Evolutionary conservation across 1,140 invertebrate genomes (phyloP).

Genomic region (Lamellibrachia luymesi): DNA sequence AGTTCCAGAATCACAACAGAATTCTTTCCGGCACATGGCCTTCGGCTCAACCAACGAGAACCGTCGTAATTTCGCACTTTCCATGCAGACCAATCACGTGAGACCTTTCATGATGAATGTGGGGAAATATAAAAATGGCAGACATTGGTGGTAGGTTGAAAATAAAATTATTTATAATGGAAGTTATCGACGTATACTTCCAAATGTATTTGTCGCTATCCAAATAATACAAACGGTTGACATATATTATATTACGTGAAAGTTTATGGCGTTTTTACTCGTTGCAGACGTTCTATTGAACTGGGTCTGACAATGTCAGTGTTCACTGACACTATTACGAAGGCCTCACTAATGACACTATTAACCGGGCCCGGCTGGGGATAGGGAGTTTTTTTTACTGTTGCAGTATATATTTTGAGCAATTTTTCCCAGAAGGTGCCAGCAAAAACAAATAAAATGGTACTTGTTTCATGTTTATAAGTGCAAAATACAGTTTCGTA

Average conservation of each 20-base stretch:
- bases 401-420: no score
- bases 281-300: background rate
- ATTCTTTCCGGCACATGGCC: constrained; percentile 3
- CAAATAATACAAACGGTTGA: background rate
- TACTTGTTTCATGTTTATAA: no score
- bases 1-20: constrained; percentile 4
- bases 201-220: background rate
- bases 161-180: background rate
- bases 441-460: no score
- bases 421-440: no score
- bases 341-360: no score
- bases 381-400: no score
- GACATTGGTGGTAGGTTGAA: background rate
- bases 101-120: background rate
- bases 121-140: background rate
- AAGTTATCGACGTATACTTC: background rate
- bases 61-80: background rate
- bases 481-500: no score
- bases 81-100: background rate
- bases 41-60: background rate
- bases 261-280: background rate
- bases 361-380: no score
- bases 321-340: no score
- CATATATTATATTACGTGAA: background rate
- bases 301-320: no score